phyloP scores from a whole-genome alignment of 2,888 invertebrate species.

The Andricus curvator region DNA sequence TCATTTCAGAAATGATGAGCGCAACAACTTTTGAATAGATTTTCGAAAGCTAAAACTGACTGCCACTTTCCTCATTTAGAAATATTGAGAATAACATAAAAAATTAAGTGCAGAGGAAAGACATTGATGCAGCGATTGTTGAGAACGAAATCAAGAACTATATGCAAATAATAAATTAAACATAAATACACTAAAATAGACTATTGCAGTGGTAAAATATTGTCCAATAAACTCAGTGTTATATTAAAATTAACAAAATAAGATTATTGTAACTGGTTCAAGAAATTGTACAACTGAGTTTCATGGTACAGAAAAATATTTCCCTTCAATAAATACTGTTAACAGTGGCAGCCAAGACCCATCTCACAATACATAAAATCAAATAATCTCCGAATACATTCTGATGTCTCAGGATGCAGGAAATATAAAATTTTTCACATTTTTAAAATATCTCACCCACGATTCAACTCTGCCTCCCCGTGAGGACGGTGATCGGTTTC shows the following conservation, averaged over 20 bases:
- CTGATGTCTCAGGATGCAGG: not conserved
- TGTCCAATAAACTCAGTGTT: not conserved
- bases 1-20: not conserved
- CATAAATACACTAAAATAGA: not conserved
- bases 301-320: not conserved
- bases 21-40: not conserved
- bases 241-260: not conserved
- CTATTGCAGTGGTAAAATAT: not conserved
- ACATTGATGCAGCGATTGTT: no score
- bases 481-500: conserved; percentile 75
- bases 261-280: not conserved
- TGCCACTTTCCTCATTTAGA: not conserved
- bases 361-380: not conserved
- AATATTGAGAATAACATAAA: no score
- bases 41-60: not conserved
- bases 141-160: not conserved
- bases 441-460: not conserved
- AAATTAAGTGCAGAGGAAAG: no score
- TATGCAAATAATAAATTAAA: not conserved
- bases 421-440: not conserved
- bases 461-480: conserved; percentile 74
- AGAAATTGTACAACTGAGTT: not conserved
- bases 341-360: not conserved
- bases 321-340: not conserved
- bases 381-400: not conserved